These are phyloP conservation scores for Lytechinus pictus DNA, from an alignment of 35 echinoderm and acorn worm genomes.

Conservation along the genomic window DNA sequence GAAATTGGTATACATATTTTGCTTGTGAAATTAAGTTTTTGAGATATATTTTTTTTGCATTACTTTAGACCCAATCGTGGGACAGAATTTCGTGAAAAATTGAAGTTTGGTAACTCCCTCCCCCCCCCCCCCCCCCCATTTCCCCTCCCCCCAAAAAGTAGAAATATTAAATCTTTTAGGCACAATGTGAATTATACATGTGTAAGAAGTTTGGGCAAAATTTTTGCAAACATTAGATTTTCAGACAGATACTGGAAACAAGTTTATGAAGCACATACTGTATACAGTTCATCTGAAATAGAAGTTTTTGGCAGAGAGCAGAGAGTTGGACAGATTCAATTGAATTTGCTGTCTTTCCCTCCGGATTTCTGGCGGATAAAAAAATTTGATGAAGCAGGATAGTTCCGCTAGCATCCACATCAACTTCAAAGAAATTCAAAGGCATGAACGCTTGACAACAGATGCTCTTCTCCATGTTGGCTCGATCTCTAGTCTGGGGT, in stretches of 20 bases:
- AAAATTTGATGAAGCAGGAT: background rate
- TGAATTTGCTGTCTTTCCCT: conserved; percentile 7
- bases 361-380: conserved; percentile 9
- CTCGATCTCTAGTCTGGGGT: background rate
- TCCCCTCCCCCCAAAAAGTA: too few species aligned
- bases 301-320: background rate
- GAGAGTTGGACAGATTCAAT: background rate
- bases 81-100: background rate
- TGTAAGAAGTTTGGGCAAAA: too few species aligned
- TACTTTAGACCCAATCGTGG: too few species aligned
- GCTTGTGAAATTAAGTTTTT: too few species aligned
- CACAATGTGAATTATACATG: too few species aligned
- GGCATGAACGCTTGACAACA: background rate
- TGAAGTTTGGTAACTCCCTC: background rate
- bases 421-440: background rate
- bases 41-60: too few species aligned
- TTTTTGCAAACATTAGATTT: too few species aligned
- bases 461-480: background rate
- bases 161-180: too few species aligned
- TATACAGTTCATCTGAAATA: background rate
- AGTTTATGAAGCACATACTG: too few species aligned
- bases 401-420: conserved; percentile 8
- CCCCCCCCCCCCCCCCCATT: too few species aligned
- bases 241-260: too few species aligned
- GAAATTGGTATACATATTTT: too few species aligned